phyloP scores from a whole-genome alignment of 2,888 invertebrate species.

The Tachystola acroxantha region DNA sequence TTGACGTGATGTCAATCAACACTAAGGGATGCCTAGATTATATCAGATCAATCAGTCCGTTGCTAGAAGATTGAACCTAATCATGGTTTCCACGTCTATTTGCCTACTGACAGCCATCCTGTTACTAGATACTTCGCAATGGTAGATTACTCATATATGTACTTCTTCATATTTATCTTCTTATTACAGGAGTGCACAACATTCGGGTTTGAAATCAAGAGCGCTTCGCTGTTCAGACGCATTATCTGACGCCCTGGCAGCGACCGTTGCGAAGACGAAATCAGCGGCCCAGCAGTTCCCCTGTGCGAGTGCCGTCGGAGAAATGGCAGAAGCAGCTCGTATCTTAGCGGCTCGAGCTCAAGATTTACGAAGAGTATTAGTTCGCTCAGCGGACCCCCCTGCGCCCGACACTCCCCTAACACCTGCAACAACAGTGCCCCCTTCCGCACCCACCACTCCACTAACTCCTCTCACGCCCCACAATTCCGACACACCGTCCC shows the following conservation, averaged over 20 bases:
- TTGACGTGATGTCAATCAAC: too few relatives aligned
- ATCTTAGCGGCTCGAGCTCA: constrained; percentile 91
- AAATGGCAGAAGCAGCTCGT: constrained; percentile 95
- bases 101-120: too few relatives aligned
- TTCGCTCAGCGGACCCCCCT: constrained; percentile 80
- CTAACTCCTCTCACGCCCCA: constrained; percentile 57
- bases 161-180: constrained; percentile 2
- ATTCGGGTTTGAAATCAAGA: constrained; percentile 84
- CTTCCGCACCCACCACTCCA: constrained; percentile 49
- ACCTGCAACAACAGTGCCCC: constrained; percentile 51
- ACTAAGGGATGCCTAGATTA: too few relatives aligned
- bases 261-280: constrained; percentile 92
- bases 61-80: too few relatives aligned
- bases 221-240: constrained; percentile 88
- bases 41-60: too few relatives aligned
- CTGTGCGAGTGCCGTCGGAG: constrained; percentile 92
- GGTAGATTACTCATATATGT: too few relatives aligned
- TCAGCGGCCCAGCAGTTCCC: constrained; percentile 95
- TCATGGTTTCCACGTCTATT: too few relatives aligned
- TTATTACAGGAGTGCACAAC: constrained; percentile 82
- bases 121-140: too few relatives aligned
- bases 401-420: constrained; percentile 44
- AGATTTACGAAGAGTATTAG: constrained; percentile 85
- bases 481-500: constrained; percentile 39
- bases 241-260: constrained; percentile 87